Evolutionary conservation across 2,888 invertebrate species (phyloP).

Genomic region (Synanthedon andrenaeformis): DNA sequence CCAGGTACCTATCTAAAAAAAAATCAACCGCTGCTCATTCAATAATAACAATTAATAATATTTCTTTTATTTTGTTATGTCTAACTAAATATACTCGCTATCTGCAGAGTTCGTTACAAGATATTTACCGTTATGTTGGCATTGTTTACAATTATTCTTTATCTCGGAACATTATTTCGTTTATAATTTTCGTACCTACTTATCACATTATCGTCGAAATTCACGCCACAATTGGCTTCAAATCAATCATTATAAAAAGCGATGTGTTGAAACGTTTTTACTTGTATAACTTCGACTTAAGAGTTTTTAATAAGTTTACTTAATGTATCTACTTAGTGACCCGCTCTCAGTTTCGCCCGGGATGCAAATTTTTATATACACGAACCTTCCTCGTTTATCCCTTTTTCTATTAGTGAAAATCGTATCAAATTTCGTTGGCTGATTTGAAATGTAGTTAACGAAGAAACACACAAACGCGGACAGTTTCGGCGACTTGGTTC

Average conservation of each 20-base stretch:
- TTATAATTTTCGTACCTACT: constrained; percentile 37
- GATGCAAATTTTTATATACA: too few species aligned
- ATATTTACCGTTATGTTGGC: constrained; percentile 30
- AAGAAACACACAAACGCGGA: too few species aligned
- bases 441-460: too few species aligned
- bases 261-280: not conserved
- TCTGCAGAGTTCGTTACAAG: constrained; percentile 46
- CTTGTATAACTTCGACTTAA: too few species aligned
- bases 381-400: too few species aligned
- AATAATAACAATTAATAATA: not conserved
- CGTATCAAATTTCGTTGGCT: too few species aligned
- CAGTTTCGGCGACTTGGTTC: too few species aligned
- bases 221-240: constrained; percentile 51
- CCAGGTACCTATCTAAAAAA: not conserved
- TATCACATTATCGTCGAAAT: constrained; percentile 54
- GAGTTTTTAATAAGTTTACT: too few species aligned
- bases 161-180: constrained; percentile 25
- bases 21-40: not conserved
- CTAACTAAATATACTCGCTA: constrained; percentile 48
- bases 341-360: too few species aligned
- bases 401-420: too few species aligned
- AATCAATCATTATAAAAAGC: constrained; percentile 10
- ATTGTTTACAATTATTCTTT: constrained; percentile 63
- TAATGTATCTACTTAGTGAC: too few species aligned
- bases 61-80: constrained; percentile 19